phyloP scores from a whole-genome alignment of 2,113 vertebrate species.

The Suncus etruscus region DNA sequence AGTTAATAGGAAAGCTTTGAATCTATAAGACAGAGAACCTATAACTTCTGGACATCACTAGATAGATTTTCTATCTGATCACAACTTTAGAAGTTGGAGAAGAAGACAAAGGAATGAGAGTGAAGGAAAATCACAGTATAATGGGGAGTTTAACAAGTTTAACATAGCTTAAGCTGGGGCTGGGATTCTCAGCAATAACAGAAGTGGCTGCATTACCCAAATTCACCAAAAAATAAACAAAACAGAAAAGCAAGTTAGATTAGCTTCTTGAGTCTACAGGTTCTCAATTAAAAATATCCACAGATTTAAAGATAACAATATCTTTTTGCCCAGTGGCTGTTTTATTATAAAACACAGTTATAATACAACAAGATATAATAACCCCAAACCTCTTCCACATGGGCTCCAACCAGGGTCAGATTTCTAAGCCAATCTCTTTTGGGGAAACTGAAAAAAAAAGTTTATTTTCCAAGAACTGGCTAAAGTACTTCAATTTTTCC shows the following conservation, averaged over 20 bases:
- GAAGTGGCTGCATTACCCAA: background rate
- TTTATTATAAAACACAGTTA: background rate
- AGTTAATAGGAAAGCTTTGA: background rate
- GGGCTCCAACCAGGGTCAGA: background rate
- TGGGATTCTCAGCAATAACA: background rate
- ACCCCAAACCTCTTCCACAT: background rate
- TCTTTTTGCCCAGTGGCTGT: background rate
- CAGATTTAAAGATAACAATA: background rate
- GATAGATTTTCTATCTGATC: background rate
- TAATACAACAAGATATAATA: no score
- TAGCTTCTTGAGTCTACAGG: background rate
- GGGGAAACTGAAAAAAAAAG: background rate
- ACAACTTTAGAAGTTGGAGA: background rate
- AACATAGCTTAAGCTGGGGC: constrained; percentile 3
- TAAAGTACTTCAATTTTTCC: constrained; percentile 3
- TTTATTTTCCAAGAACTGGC: constrained; percentile 5
- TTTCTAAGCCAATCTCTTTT: background rate
- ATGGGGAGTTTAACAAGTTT: background rate
- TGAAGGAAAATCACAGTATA: background rate
- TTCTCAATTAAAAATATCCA: background rate
- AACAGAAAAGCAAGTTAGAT: constrained; percentile 30
- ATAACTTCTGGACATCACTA: background rate
- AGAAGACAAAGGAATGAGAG: background rate
- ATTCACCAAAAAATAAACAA: background rate
- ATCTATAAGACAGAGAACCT: background rate